These are phyloP conservation scores for Drosophila sulfurigaster DNA, from an alignment of 1,140 invertebrate species.

Conservation along the genomic window DNA sequence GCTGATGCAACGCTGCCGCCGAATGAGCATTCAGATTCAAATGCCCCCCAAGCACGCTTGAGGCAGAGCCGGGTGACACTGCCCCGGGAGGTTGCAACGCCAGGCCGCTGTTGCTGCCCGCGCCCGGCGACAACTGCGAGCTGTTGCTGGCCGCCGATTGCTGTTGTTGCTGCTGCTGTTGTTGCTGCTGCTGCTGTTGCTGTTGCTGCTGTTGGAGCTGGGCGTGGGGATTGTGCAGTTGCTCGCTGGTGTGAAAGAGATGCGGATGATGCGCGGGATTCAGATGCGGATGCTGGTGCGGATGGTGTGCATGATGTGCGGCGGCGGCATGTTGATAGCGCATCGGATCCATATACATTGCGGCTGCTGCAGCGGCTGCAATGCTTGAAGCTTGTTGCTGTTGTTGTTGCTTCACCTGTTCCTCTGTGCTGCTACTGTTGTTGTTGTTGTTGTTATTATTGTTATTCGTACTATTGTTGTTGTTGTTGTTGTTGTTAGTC, in stretches of 20 bases:
- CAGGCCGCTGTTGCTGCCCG: conserved; percentile 69
- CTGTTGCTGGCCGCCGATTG: conserved; percentile 63
- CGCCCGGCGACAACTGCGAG: conserved; percentile 72
- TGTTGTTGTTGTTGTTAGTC: conserved; percentile 77
- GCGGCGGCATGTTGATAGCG: conserved; percentile 72
- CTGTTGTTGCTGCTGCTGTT: conserved; percentile 36
- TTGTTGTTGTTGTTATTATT: conserved; percentile 70
- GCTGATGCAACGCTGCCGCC: conserved; percentile 74
- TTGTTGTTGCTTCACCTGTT: conserved; percentile 69
- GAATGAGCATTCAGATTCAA: conserved; percentile 66
- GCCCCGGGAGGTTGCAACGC: conserved; percentile 72
- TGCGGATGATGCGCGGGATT: conserved; percentile 85
- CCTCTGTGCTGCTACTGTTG: conserved; percentile 70
- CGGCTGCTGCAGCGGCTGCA: conserved; percentile 83
- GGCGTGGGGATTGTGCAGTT: conserved; percentile 76
- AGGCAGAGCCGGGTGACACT: conserved; percentile 73
- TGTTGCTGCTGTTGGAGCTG: conserved; percentile 55
- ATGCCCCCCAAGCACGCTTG: conserved; percentile 66
- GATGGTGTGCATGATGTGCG: conserved; percentile 80
- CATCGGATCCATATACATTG: conserved; percentile 85
- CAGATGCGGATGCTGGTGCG: conserved; percentile 82
- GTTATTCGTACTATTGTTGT: conserved; percentile 57
- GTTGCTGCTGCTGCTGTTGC: not conserved
- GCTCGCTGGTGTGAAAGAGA: conserved; percentile 83
- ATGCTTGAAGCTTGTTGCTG: conserved; percentile 79